These are phyloP conservation scores for Parnassius orleans DNA, from an alignment of 2,888 invertebrate genomes.

Conservation along the genomic window DNA sequence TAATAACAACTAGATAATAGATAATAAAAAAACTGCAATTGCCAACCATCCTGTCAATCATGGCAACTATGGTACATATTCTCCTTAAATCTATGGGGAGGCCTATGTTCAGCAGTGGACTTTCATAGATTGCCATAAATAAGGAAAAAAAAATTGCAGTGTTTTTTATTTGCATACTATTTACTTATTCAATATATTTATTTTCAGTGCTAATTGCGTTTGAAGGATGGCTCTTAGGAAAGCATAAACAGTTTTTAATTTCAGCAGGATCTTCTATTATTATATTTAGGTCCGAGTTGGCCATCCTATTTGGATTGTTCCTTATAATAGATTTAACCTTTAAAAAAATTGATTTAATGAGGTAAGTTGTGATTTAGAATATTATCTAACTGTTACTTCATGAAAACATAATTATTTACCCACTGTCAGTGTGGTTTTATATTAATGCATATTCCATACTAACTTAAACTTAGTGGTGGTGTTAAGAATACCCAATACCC, in stretches of 20 bases:
- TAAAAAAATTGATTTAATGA: conserved; percentile 80
- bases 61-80: too few species aligned
- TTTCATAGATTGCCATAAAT: too few species aligned
- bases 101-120: too few species aligned
- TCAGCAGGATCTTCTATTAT: conserved; percentile 93
- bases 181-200: conserved; percentile 4
- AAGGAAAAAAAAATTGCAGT: not conserved
- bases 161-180: not conserved
- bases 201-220: conserved; percentile 91
- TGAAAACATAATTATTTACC: too few species aligned
- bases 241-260: conserved; percentile 87
- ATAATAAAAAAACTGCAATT: too few species aligned
- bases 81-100: too few species aligned
- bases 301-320: conserved; percentile 91
- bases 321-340: conserved; percentile 89
- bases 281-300: conserved; percentile 94
- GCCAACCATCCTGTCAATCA: too few species aligned
- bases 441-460: too few species aligned
- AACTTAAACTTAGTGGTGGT: too few species aligned
- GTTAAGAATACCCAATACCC: too few species aligned
- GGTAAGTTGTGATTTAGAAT: conserved; percentile 42
- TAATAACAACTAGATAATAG: too few species aligned
- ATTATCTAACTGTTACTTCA: not conserved
- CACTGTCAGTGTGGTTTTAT: too few species aligned
- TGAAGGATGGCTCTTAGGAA: conserved; percentile 90